phyloP scores from a whole-genome alignment of 1,140 invertebrate species.

The Ceratosolen fusciceps region DNA sequence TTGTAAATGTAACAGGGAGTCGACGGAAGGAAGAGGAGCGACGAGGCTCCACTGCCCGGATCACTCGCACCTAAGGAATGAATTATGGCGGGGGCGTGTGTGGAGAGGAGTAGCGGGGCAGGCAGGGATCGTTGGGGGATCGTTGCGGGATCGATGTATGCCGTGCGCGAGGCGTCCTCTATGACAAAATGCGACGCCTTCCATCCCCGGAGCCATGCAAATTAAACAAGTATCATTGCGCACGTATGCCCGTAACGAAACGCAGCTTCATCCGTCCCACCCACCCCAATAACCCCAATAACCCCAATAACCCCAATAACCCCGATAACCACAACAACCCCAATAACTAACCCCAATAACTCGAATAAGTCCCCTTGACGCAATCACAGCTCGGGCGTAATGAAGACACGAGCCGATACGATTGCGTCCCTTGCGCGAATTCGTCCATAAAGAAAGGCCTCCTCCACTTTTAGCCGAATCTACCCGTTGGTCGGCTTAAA shows the following conservation, averaged over 20 bases:
- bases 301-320: slow-evolving; percentile 1
- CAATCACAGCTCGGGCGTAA: too few species aligned
- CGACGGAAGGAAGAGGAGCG: too few species aligned
- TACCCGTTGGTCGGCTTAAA: too few species aligned
- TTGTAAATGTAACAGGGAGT: too few species aligned
- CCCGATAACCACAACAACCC: background rate
- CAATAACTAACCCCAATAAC: slow-evolving; percentile 1
- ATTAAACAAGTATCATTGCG: slow-evolving; percentile 32
- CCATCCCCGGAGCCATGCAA: slow-evolving; percentile 44
- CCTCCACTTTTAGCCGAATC: background rate
- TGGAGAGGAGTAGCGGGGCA: too few species aligned
- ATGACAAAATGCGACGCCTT: slow-evolving; percentile 35
- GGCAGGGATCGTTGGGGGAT: too few species aligned
- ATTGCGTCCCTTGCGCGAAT: slow-evolving; percentile 1
- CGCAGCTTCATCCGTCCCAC: slow-evolving; percentile 9
- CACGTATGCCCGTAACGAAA: slow-evolving; percentile 14
- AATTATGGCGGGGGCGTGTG: too few species aligned
- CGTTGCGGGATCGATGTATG: too few species aligned
- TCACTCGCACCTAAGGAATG: too few species aligned
- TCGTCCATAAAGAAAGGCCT: background rate
- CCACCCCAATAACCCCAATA: background rate
- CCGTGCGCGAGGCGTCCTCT: slow-evolving; percentile 9
- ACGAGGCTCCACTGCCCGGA: too few species aligned
- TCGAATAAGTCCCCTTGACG: background rate
- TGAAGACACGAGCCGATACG: background rate